Evolutionary conservation across 2,888 invertebrate species (phyloP).

Genomic region (Aproaerema taeniolella): DNA sequence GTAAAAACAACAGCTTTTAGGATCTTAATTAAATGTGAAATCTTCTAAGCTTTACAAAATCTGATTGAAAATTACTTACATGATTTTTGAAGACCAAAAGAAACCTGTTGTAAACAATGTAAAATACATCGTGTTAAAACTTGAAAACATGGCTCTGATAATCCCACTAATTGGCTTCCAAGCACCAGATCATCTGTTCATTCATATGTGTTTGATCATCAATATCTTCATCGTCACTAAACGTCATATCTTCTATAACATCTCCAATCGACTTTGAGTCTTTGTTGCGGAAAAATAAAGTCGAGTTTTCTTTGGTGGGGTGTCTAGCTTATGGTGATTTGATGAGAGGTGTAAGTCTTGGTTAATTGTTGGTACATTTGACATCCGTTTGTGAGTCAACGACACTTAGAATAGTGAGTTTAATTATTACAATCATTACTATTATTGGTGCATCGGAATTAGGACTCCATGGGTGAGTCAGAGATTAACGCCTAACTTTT

Average conservation of each 20-base stretch:
- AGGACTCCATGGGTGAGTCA: too few relatives aligned
- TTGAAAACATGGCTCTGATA: slow-evolving; percentile 3
- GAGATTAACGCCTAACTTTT: too few relatives aligned
- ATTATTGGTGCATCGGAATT: slow-evolving; percentile 9
- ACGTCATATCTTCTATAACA: background rate
- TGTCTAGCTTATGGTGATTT: too few relatives aligned
- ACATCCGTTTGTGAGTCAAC: slow-evolving; percentile 19
- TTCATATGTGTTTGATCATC: slow-evolving; percentile 15
- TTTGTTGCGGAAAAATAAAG: too few relatives aligned
- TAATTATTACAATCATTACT: slow-evolving; percentile 1
- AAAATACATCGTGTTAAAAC: too few relatives aligned
- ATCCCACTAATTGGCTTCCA: slow-evolving; percentile 13
- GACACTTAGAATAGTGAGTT: slow-evolving; percentile 4
- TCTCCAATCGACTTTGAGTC: background rate
- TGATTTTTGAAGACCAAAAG: too few relatives aligned
- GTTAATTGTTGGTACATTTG: slow-evolving; percentile 21
- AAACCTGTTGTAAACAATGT: too few relatives aligned
- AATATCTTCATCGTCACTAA: background rate
- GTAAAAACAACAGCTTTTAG: too few relatives aligned
- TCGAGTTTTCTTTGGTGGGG: too few relatives aligned
- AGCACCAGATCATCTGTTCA: slow-evolving; percentile 13
- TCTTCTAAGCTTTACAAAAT: too few relatives aligned
- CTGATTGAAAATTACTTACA: too few relatives aligned
- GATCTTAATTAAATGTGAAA: too few relatives aligned
- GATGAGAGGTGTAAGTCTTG: slow-evolving; percentile 6